phyloP scores from a whole-genome alignment of 2,888 invertebrate genomes.

The Callyntrura sp. region DNA sequence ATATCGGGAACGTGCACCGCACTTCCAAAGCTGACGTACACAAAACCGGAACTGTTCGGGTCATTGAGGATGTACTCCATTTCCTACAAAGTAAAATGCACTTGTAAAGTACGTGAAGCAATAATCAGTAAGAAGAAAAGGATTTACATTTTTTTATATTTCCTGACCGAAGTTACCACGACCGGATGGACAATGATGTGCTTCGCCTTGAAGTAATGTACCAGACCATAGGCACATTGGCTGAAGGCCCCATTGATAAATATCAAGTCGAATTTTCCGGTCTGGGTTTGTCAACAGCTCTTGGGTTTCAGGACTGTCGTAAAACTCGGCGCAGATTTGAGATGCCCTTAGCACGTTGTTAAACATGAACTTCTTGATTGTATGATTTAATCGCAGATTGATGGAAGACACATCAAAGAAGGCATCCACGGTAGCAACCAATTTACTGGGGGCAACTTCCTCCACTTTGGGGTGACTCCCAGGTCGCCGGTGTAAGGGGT shows the following conservation, averaged over 20 bases:
- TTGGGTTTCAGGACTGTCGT: conserved; percentile 55
- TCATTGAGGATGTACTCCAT: not conserved
- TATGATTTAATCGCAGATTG: conserved; percentile 44
- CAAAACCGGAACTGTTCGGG: conserved; percentile 71
- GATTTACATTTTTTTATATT: no score
- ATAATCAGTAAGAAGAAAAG: no score
- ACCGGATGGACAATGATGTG: conserved; percentile 33
- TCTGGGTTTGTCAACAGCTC: conserved; percentile 49
- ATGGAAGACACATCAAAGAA: conserved; percentile 49
- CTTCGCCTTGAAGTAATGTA: conserved; percentile 62
- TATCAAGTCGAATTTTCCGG: conserved; percentile 46
- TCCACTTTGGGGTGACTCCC: not conserved
- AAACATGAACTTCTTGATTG: conserved; percentile 34
- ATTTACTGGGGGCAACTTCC: not conserved
- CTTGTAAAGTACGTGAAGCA: no score
- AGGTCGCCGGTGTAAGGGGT: not conserved
- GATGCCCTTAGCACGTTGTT: no score
- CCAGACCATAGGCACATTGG: conserved; percentile 61
- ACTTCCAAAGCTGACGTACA: conserved; percentile 82
- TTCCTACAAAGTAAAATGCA: no score
- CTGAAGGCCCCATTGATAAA: conserved; percentile 29
- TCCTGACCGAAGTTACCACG: no score
- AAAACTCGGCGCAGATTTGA: conserved; percentile 62
- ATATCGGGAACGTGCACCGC: conserved; percentile 45
- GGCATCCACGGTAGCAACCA: not conserved